Conservation (phyloP, 2,888 invertebrate species). For the Nemotelus nigrinus region DNA sequence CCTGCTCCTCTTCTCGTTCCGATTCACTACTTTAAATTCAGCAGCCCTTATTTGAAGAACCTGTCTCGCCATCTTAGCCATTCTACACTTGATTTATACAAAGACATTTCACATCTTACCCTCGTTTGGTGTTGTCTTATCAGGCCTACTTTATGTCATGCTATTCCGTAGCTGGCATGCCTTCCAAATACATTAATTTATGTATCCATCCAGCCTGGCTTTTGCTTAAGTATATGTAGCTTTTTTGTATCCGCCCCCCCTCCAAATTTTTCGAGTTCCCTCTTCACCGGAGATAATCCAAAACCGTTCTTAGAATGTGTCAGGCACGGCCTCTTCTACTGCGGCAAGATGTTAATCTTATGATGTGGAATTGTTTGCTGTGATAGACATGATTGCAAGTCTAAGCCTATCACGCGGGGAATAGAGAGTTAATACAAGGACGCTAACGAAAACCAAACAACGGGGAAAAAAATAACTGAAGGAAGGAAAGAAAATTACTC, state of each 20-base stretch:
- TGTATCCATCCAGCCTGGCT: not conserved
- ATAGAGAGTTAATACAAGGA: not conserved
- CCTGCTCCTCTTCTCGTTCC: not conserved
- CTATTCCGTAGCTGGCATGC: too few species aligned
- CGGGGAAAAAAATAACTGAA: too few species aligned
- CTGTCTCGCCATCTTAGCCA: not conserved
- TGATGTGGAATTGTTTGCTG: conserved; percentile 37
- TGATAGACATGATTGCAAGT: not conserved
- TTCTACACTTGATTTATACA: conserved; percentile 15
- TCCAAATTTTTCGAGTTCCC: not conserved
- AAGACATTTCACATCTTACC: not conserved
- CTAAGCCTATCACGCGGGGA: not conserved
- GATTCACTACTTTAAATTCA: not conserved
- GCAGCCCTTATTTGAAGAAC: too few species aligned
- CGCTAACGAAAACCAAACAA: not conserved
- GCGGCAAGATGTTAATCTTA: conserved; percentile 37
- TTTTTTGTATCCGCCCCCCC: too few species aligned
- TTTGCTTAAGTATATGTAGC: too few species aligned
- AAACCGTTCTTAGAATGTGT: not conserved
- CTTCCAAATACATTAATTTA: conserved; percentile 27
- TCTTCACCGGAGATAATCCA: not conserved
- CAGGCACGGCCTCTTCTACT: not conserved
- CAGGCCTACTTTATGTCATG: too few species aligned
- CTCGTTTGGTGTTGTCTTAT: not conserved
- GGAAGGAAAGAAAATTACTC: too few species aligned